A percentile compares a stretch with the other conserved stretches of the same genome.
These are phyloP conservation scores for Andricus quercusramuli DNA, from an alignment of 2,888 invertebrate genomes.

Conservation along the genomic window DNA sequence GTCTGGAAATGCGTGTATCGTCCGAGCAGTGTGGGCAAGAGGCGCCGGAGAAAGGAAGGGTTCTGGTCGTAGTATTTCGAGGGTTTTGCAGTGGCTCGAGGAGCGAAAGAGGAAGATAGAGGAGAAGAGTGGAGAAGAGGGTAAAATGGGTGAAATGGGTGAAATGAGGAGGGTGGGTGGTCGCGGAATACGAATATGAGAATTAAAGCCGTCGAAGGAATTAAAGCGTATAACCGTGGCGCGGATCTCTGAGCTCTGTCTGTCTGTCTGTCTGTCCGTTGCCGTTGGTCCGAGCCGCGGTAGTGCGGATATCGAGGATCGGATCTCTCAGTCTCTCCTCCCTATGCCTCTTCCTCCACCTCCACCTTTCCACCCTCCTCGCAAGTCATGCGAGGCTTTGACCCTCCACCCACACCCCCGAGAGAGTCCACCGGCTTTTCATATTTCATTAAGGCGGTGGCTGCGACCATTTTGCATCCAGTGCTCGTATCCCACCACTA, in stretches of 20 bases:
- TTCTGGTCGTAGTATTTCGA: conserved; percentile 43
- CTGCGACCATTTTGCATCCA: conserved; percentile 63
- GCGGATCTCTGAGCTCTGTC: conserved; percentile 64
- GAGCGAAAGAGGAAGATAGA: conserved; percentile 20
- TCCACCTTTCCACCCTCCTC: conserved; percentile 59
- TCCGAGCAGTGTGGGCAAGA: conserved; percentile 58
- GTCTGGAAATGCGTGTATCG: conserved; percentile 36
- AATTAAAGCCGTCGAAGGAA: conserved; percentile 78
- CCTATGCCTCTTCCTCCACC: conserved; percentile 49
- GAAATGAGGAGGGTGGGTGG: conserved; percentile 52
- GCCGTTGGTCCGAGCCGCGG: conserved; percentile 46
- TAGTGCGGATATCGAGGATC: conserved; percentile 71
- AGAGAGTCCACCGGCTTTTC: conserved; percentile 65
- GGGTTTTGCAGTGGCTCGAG: conserved; percentile 36
- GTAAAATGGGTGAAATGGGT: conserved; percentile 31
- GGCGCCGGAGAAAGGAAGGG: conserved; percentile 64
- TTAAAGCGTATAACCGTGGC: conserved; percentile 75
- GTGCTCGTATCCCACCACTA: conserved; percentile 15
- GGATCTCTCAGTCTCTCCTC: conserved; percentile 61
- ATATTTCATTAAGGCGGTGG: conserved; percentile 71
- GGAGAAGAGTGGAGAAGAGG: conserved; percentile 38
- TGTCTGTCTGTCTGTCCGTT: conserved; percentile 59
- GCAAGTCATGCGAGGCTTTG: conserved; percentile 61
- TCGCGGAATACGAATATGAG: conserved; percentile 77
- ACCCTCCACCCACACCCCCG: conserved; percentile 58